Evolutionary conservation across 1,140 invertebrate genomes (phyloP), one percentile per base, ranked within the genome.

Genomic region (Drusus annulatus): DNA sequence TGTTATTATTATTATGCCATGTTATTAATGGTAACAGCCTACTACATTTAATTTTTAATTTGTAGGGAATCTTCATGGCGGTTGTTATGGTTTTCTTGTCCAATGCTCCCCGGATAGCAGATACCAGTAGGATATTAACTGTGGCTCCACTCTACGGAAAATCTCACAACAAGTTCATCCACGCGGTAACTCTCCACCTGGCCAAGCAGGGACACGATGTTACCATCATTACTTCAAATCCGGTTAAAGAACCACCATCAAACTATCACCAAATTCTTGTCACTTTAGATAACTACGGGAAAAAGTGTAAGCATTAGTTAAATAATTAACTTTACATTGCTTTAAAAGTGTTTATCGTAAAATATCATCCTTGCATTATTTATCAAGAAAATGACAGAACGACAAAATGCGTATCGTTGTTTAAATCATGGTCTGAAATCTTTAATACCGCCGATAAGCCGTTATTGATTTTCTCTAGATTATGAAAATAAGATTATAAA

Each of bases 151-250:
- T 82, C 31, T 84, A 74, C n/a, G 83, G 77, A 3, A 81, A 65
- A 45, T 84, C 84, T 15, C 84, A 86, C 75, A 51, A 83, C 4
- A 73, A 83, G 10, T 79, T 84, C 19, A 80, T 85, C 17, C 76
- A 81, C 23, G 51, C 81, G 15, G 23, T 85, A 3, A 75, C 75
- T 2, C 63, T 80, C 0, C 69, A 84, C 19, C 50, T 86, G 15
- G 80, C 76, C 0, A 56, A 81, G n/a, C 65, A 58, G 23, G 85
- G 85, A 25, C 85, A 86, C 60, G 63, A 85, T 76, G 81, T 86
- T 13, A 85, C 84, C 2, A 79, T 86, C 8, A 78, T 86, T n/a
- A 76, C 83, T 15, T 71, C 77, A 16, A 80, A 79, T 68, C 19
- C 74, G 13, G 54, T 78, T 15, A 74, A 80, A n/a, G 73, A 83